Percentiles rank a stretch among this genome's conserved stretches.
phyloP scores from a whole-genome alignment of 2,888 invertebrate species.

The Meiosimyza platycephala region DNA sequence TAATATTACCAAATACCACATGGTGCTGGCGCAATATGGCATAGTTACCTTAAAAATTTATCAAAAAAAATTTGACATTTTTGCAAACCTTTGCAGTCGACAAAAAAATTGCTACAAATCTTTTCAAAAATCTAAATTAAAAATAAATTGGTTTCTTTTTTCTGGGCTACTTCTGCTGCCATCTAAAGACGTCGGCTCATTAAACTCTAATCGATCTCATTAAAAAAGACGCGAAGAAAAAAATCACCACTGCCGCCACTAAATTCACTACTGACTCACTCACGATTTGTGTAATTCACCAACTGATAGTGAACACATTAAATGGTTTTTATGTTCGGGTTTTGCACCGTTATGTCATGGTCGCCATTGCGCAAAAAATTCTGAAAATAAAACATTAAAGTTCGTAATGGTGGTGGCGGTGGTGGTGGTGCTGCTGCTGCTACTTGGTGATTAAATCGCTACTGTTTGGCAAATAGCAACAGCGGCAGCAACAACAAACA shows the following conservation, averaged over 20 bases:
- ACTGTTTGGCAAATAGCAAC: constrained; percentile 38
- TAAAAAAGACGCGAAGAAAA: constrained; percentile 9
- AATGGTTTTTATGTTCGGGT: neutral
- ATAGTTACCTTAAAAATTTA: no score
- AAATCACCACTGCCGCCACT: neutral
- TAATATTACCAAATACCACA: no score
- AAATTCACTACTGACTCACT: constrained; percentile 23
- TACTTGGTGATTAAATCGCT: constrained; percentile 48
- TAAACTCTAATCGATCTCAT: constrained; percentile 31
- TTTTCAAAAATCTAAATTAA: no score
- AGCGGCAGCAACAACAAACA: constrained; percentile 41
- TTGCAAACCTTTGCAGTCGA: no score
- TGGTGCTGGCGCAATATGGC: no score
- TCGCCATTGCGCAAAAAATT: constrained; percentile 39
- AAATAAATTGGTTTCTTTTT: no score
- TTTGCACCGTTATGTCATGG: constrained; percentile 41
- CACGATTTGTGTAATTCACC: constrained; percentile 26
- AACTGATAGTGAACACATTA: constrained; percentile 26
- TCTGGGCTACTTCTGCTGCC: neutral
- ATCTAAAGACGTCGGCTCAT: constrained; percentile 9
- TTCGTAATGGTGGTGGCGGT: constrained; percentile 4
- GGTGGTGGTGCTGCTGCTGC: constrained; percentile 42
- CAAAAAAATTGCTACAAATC: no score
- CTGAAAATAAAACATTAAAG: constrained; percentile 14
- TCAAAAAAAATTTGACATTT: no score